These are phyloP conservation scores for Xyrauchen texanus DNA, from an alignment of 2,113 vertebrate genomes.

Conservation along the genomic window DNA sequence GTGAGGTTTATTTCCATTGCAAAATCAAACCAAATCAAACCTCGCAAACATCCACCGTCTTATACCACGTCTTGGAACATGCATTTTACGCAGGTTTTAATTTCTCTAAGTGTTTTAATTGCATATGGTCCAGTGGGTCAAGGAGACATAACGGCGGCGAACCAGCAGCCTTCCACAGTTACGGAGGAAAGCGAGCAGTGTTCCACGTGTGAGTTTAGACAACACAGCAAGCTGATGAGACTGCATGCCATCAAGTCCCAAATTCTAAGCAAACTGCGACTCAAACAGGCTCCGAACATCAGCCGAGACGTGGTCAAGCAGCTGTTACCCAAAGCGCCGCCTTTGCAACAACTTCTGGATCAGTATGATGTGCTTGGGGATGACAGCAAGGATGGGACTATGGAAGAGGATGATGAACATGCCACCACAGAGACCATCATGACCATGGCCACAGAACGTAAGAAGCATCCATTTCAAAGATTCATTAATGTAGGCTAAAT, in stretches of 20 bases:
- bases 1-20: slow-evolving; percentile 59
- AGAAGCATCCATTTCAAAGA: slow-evolving; percentile 59
- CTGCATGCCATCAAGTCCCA: slow-evolving; percentile 97
- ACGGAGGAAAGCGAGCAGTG: slow-evolving; percentile 85
- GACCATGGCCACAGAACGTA: slow-evolving; percentile 92
- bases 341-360: slow-evolving; percentile 94
- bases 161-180: slow-evolving; percentile 75
- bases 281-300: slow-evolving; percentile 96
- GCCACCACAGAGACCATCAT: slow-evolving; percentile 93
- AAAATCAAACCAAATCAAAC: too few species aligned
- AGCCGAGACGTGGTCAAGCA: slow-evolving; percentile 93
- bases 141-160: slow-evolving; percentile 74
- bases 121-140: slow-evolving; percentile 81
- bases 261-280: slow-evolving; percentile 96
- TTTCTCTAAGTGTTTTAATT: slow-evolving; percentile 85
- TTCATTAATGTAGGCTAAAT: not conserved
- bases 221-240: slow-evolving; percentile 92
- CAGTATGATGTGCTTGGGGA: slow-evolving; percentile 97
- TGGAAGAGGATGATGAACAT: slow-evolving; percentile 96
- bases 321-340: slow-evolving; percentile 94
- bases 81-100: slow-evolving; percentile 75
- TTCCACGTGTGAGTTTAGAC: slow-evolving; percentile 89
- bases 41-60: slow-evolving; percentile 31
- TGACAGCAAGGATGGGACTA: slow-evolving; percentile 84
- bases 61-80: slow-evolving; percentile 71